These are phyloP conservation scores for Tympanoctomys barrerae DNA, from an alignment of 2,797 vertebrate genomes.

Conservation along the genomic window DNA sequence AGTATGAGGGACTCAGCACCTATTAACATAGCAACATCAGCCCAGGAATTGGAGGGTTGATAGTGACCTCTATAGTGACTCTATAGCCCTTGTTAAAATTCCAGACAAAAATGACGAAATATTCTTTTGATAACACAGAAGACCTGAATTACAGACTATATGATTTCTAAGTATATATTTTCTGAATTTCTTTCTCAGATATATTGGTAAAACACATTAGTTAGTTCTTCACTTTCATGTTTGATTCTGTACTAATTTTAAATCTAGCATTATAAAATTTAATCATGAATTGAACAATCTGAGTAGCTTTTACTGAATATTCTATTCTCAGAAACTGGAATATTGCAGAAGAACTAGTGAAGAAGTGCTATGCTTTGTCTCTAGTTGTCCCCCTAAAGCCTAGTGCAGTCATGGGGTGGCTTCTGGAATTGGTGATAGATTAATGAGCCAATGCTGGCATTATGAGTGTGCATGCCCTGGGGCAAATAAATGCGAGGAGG, in stretches of 20 bases:
- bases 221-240: not conserved
- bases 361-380: too few species aligned
- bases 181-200: not conserved
- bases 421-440: too few species aligned
- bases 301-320: not conserved
- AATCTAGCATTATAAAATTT: not conserved
- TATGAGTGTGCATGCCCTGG: too few species aligned
- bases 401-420: too few species aligned
- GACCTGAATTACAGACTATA: not conserved
- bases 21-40: not conserved
- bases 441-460: too few species aligned
- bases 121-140: not conserved
- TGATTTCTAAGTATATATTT: not conserved
- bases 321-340: not conserved
- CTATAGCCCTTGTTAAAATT: not conserved
- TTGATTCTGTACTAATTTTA: constrained; percentile 6
- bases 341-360: not conserved
- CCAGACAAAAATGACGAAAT: not conserved
- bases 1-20: not conserved
- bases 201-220: not conserved
- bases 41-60: not conserved
- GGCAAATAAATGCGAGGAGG: too few species aligned
- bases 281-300: not conserved
- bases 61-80: not conserved
- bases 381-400: too few species aligned